Evolutionary conservation across 2,113 vertebrate genomes (phyloP), one percentile per base, ranked within the genome.

Genomic region (Numida meleagris): DNA sequence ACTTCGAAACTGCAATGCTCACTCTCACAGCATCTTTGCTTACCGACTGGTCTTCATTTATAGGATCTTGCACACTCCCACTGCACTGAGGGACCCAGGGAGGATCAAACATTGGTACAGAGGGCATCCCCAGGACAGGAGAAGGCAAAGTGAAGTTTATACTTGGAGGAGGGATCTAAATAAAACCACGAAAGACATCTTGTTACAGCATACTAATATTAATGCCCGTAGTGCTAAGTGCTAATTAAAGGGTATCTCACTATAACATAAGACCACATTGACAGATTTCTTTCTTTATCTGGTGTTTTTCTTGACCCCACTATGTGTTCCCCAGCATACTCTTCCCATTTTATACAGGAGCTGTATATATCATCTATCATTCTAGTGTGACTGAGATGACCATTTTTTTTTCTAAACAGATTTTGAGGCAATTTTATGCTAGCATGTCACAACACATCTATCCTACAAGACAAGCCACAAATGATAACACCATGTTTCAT

Each of bases 81-180:
- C 99, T 99, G 96, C 99, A 99, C 96, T 99, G 98, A n/a, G 99
- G 99, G 61, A 99, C 99, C 99, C 99, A 99, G 0, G 99, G 99
- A 0, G 99, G 99, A 93, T 99, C 99, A 94, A 99, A 99, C 98
- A 99, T 99, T 11, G 99, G 99, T 45, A 99, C 98, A 33, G 99
- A 99, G 11, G 99, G 99, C 99, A 99, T 99, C 48, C 99, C 99
- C 96, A 99, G 98, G 38, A 99, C 99, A 17, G 99, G 99, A 17
- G 99, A 99, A 13, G 99, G 99, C 92, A 99, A 97, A 9, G 99
- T 99, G 97, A 99, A 99, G 96, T 99, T 99, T 97, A 99, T 99
- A 96, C 99, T 99, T 80, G 99, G 99, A 55, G 99, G 99, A 42
- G 99, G 99, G 53, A 99, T 99, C 99, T 99, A 91, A 88, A 75